phyloP scores from a whole-genome alignment of 2,113 vertebrate species.

The Acanthochromis polyacanthus region DNA sequence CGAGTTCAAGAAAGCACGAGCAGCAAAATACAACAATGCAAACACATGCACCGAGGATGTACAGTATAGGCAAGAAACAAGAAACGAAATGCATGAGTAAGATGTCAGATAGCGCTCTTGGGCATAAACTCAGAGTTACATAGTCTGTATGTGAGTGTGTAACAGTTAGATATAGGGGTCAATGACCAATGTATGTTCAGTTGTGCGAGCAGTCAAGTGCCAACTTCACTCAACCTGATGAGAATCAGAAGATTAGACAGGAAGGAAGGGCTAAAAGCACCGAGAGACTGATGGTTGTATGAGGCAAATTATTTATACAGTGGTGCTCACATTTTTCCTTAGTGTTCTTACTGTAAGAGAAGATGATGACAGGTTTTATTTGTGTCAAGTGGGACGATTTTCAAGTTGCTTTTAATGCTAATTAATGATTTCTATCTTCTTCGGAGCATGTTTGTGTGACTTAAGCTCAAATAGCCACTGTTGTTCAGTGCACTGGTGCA shows the following conservation, averaged over 20 bases:
- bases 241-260: conserved; percentile 19
- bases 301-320: background rate
- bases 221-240: conserved; percentile 55
- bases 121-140: conserved; percentile 46
- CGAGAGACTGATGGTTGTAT: conserved; percentile 7
- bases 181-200: conserved; percentile 57
- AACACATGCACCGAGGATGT: background rate
- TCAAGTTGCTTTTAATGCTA: too few relatives aligned
- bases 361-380: background rate
- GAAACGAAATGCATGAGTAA: conserved; percentile 37
- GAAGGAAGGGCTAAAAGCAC: conserved; percentile 9
- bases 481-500: too few relatives aligned
- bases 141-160: conserved; percentile 18
- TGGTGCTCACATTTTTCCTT: background rate
- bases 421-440: too few relatives aligned
- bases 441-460: too few relatives aligned
- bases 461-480: too few relatives aligned
- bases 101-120: conserved; percentile 55
- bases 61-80: conserved; percentile 28
- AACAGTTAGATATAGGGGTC: conserved; percentile 34
- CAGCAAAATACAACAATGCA: too few relatives aligned
- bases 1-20: too few relatives aligned
- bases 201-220: conserved; percentile 55
- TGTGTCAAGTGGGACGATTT: too few relatives aligned
- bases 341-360: background rate